Evolutionary conservation across 1,140 invertebrate genomes (phyloP).

Genomic region (Vanessa tameamea): DNA sequence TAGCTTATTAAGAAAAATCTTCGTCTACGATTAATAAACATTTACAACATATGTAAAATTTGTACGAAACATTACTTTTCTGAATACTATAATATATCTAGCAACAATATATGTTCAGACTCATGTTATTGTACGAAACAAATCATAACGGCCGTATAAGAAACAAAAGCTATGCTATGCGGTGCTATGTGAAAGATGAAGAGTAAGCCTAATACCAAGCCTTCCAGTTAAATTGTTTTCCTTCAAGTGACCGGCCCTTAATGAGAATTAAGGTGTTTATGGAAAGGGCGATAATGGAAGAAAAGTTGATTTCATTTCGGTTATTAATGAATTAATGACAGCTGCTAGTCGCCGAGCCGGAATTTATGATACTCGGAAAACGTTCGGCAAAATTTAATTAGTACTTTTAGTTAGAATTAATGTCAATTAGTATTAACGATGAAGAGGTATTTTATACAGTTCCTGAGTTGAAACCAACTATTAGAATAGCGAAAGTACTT

Average conservation of each 20-base stretch:
- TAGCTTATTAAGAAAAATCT: too few relatives aligned
- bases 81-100: too few relatives aligned
- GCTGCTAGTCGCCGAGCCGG: constrained; percentile 20
- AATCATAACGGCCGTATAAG: too few relatives aligned
- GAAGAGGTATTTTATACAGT: too few relatives aligned
- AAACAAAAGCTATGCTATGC: neutral
- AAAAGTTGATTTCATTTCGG: constrained; percentile 63
- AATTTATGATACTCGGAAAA: constrained; percentile 18
- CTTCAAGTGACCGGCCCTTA: constrained; percentile 69
- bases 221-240: constrained; percentile 73
- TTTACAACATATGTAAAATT: too few relatives aligned
- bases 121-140: too few relatives aligned
- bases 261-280: constrained; percentile 78
- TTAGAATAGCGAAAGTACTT: too few relatives aligned
- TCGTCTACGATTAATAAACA: too few relatives aligned
- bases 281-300: constrained; percentile 61
- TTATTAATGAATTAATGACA: constrained; percentile 54
- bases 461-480: too few relatives aligned
- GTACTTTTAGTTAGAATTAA: constrained; percentile 5
- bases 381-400: neutral
- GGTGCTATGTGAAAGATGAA: neutral
- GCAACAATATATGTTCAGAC: too few relatives aligned
- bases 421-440: neutral
- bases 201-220: constrained; percentile 43
- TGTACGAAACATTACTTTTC: too few relatives aligned